phyloP scores from a whole-genome alignment of 2,113 vertebrate species.

The Chinchilla lanigera region DNA sequence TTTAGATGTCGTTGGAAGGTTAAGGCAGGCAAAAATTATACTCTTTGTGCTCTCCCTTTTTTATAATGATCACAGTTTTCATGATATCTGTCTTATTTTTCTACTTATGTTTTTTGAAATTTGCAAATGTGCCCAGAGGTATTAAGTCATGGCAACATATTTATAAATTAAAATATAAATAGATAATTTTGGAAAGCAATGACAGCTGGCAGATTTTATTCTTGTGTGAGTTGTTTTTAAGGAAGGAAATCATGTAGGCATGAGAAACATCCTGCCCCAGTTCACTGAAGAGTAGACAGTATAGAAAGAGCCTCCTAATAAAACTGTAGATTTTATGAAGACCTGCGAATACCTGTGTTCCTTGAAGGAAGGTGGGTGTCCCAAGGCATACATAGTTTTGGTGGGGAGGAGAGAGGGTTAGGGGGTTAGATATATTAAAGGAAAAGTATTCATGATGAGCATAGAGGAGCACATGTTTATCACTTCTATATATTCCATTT shows the following conservation, averaged over 20 bases:
- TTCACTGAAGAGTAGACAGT: neutral
- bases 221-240: slow-evolving; percentile 50
- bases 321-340: neutral
- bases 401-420: neutral
- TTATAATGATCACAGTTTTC: neutral
- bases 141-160: slow-evolving; percentile 58
- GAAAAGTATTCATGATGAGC: neutral
- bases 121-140: slow-evolving; percentile 58
- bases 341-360: neutral
- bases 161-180: slow-evolving; percentile 73
- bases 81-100: slow-evolving; percentile 54
- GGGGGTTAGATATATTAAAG: neutral
- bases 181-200: slow-evolving; percentile 55
- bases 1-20: slow-evolving; percentile 17
- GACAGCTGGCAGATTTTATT: slow-evolving; percentile 59
- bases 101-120: slow-evolving; percentile 57
- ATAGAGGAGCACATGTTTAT: neutral
- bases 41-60: neutral
- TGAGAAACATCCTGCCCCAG: slow-evolving; percentile 6
- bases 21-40: slow-evolving; percentile 5
- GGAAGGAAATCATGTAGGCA: slow-evolving; percentile 20
- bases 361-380: neutral
- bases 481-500: neutral
- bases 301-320: neutral
- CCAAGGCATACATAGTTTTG: neutral